Conservation (phyloP, 2,888 invertebrate genomes). For the Eulithis testata region DNA sequence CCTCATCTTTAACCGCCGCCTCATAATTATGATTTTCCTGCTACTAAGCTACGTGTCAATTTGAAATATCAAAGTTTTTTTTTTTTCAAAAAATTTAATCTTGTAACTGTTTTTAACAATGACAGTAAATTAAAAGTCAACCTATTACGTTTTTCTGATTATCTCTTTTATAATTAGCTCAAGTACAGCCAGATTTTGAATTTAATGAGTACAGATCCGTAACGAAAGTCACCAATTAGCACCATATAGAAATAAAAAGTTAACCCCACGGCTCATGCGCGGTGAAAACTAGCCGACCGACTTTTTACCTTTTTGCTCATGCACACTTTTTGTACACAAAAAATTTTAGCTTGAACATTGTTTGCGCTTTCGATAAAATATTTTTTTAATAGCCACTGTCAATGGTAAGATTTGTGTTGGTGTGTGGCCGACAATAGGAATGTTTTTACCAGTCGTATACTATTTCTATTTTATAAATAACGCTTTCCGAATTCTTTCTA, state of each 20-base stretch:
- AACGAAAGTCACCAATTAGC: background rate
- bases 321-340: constrained; percentile 48
- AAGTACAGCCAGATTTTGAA: too few relatives aligned
- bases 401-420: constrained; percentile 15
- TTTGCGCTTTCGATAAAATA: constrained; percentile 30
- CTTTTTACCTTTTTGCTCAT: constrained; percentile 75
- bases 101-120: too few relatives aligned
- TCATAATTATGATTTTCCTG: constrained; percentile 71
- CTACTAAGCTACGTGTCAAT: constrained; percentile 57
- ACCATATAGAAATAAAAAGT: constrained; percentile 59
- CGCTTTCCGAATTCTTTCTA: too few relatives aligned
- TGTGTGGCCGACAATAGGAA: too few relatives aligned
- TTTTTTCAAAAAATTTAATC: too few relatives aligned
- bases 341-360: constrained; percentile 39
- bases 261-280: constrained; percentile 69
- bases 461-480: too few relatives aligned
- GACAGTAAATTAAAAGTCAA: too few relatives aligned
- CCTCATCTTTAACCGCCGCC: constrained; percentile 64
- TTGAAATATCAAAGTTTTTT: constrained; percentile 32
- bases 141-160: too few relatives aligned
- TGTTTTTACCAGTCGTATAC: too few relatives aligned
- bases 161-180: too few relatives aligned
- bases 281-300: constrained; percentile 51
- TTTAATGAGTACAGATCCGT: too few relatives aligned
- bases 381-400: constrained; percentile 11